Base-by-base conservation (phyloP, 2,888 invertebrate genomes). In the Callyntrura guangdongensis region DNA sequence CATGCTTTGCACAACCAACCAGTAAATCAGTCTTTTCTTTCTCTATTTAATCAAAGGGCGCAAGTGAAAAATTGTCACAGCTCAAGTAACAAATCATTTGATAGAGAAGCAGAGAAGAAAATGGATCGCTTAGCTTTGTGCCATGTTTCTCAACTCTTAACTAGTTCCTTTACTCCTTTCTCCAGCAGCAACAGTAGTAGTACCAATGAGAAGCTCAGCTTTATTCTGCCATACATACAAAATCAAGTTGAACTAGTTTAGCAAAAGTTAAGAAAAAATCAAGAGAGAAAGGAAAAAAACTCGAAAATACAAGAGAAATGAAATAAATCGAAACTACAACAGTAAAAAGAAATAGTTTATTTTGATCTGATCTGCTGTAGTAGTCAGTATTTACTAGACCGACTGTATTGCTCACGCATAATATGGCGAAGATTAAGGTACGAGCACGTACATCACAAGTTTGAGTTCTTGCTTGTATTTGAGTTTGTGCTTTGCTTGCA, bases 21-120 rank as follows among this genome's bases (percentile, higher is more conserved):
- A 84, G 81, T 86, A 90, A 90, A 90, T 90, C 90, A 90, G 90
- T 56, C 85, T 56, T 79, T 89, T 56, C 85, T 67, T 74, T 84
- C 64, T 64, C 85, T 84, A 64, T 81, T 74, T 90, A 90, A 90
- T 90, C 90, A 90, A 86, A 85, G 53, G 45, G 86, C 83, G 53
- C 90, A 85, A 90, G 85, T 90, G 90, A 90, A 90, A 90, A 90
- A 90, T 90, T 90, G 86, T 90, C 90, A 90, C 90, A 81, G 85
- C 85, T 86, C 81, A 20, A 72, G 89, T 53, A 89, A 89, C 89
- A 89, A 89, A 89, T 89, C 89, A 89, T 84, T 17, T 64, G 77
- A 49, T 61, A 77, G 17, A 77, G 17, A 56, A 69, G 53, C 14
- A 72, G 20, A 61, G 59, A 74, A 74, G 83, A 74, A 85, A 89